Evolutionary conservation across 92 coral and sea anemone genomes (phyloP).

Genomic region (Desmophyllum pertusum): DNA sequence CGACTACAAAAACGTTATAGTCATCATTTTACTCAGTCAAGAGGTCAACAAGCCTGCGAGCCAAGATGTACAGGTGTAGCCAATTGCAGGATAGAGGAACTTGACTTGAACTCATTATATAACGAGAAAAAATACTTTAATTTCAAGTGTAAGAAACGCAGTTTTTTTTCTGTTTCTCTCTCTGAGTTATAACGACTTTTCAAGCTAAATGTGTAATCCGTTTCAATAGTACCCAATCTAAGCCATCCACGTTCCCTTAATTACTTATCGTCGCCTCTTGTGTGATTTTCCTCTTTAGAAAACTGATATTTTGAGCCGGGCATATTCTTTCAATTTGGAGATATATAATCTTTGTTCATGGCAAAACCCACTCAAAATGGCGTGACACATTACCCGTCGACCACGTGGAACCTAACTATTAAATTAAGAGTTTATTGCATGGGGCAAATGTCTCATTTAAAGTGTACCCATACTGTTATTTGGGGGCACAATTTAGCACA

Average conservation of each 20-base stretch:
- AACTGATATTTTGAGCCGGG: background rate
- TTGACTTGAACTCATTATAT: background rate
- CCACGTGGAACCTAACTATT: background rate
- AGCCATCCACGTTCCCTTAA: background rate
- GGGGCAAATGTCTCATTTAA: background rate
- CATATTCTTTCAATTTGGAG: too few relatives aligned
- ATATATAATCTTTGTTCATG: too few relatives aligned
- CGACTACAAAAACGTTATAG: background rate
- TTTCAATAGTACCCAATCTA: too few relatives aligned
- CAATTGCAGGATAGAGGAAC: background rate
- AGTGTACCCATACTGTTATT: background rate
- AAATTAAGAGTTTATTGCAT: background rate
- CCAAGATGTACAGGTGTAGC: background rate
- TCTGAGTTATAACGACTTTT: too few relatives aligned
- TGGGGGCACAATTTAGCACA: background rate
- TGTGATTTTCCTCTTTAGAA: too few relatives aligned
- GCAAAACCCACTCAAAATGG: background rate
- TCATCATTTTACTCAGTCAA: background rate
- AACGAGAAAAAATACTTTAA: background rate
- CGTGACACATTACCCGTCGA: background rate
- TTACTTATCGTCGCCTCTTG: background rate
- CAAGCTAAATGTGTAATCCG: too few relatives aligned
- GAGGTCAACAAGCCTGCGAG: background rate
- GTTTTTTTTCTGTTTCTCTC: too few relatives aligned
- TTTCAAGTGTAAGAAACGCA: background rate